Conservation (phyloP, 2,797 vertebrate species). For the Typhlichthys subterraneus region DNA sequence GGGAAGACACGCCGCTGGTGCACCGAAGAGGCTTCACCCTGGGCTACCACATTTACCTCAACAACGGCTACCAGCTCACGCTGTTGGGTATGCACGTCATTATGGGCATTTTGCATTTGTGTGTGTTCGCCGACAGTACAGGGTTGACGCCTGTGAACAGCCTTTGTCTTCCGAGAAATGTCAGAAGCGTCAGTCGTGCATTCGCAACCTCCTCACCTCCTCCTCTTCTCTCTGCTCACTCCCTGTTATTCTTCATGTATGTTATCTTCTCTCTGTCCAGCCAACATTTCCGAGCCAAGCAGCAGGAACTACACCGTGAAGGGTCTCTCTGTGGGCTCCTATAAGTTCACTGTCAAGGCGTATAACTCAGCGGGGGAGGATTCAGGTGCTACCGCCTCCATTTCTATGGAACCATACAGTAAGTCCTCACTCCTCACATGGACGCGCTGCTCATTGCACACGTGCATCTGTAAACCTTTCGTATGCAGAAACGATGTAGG, state of each 20-base stretch:
- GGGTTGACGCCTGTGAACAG: too few species aligned
- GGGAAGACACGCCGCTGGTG: slow-evolving; percentile 61
- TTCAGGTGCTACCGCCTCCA: slow-evolving; percentile 54
- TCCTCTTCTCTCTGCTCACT: background rate
- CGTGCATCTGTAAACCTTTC: too few species aligned
- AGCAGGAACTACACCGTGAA: slow-evolving; percentile 60
- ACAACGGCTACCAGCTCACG: slow-evolving; percentile 47
- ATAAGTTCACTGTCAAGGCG: slow-evolving; percentile 78
- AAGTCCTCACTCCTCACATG: slow-evolving; percentile 1
- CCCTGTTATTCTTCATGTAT: too few species aligned
- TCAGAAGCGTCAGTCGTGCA: too few species aligned
- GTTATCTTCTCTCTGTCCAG: slow-evolving; percentile 40
- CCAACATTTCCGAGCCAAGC: slow-evolving; percentile 55
- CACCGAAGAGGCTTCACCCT: slow-evolving; percentile 69
- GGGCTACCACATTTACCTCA: slow-evolving; percentile 76
- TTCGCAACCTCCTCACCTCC: background rate
- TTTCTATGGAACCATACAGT: slow-evolving; percentile 67
- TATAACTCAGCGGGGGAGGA: slow-evolving; percentile 78
- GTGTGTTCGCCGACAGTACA: too few species aligned
- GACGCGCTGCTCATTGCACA: too few species aligned
- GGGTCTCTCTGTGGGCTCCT: slow-evolving; percentile 47
- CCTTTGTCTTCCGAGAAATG: too few species aligned
- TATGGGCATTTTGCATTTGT: background rate
- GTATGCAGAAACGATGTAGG: background rate
- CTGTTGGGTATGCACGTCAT: slow-evolving; percentile 62